Base-by-base conservation (phyloP, 2,797 vertebrate species). In the Valencia hispanica region DNA sequence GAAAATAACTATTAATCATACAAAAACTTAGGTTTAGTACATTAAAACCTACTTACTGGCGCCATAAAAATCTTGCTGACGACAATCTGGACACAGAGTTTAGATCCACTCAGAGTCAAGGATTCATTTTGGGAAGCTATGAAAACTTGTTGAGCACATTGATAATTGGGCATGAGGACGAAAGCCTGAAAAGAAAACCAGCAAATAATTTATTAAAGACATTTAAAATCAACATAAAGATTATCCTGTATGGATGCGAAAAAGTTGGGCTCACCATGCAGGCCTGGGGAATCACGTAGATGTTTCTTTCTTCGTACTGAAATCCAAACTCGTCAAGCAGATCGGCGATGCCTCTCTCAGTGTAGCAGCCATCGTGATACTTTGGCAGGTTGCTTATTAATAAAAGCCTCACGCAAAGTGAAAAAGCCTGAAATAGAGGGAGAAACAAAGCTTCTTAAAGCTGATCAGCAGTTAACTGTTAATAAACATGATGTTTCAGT, bases 131-230 rank as follows among this genome's bases (percentile, higher is more conserved):
- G 18, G 1, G 43, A 39, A 48, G 25, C 17, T 22, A 15, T 36
- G 4, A 71, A 9, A 15, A 50, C 25, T 1, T 22, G 3, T 1
- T 59, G 17, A 1, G 34, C 25, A 6, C 36, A 68, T 8, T 0
- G 2, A 25, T 10, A 41, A 48, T 15, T 12, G 0, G 72, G 77
- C 86, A 92, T 79, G 25, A 14, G 0, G 17, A 51, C 6, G 5
- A 93, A 84, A 5, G 89, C 92, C 92, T 93, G 30, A 41, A 34
- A 55, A 14, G n/a, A 73, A 73, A 77, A 70, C 20, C 50, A 25
- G 50, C 1, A 30, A 48, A 65, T 18, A 10, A 10, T 57, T 30
- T 32, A 14, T 30, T 47, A 43, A 22, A 18, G 25, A 4, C 22
- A 12, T 11, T 12, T n/a, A n/a, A n/a, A 5, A 5, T 66, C 39